Percentiles rank a stretch among this genome's conserved stretches.
Evolutionary conservation across 2,113 vertebrate species (phyloP).

Genomic region (Pedetes capensis): DNA sequence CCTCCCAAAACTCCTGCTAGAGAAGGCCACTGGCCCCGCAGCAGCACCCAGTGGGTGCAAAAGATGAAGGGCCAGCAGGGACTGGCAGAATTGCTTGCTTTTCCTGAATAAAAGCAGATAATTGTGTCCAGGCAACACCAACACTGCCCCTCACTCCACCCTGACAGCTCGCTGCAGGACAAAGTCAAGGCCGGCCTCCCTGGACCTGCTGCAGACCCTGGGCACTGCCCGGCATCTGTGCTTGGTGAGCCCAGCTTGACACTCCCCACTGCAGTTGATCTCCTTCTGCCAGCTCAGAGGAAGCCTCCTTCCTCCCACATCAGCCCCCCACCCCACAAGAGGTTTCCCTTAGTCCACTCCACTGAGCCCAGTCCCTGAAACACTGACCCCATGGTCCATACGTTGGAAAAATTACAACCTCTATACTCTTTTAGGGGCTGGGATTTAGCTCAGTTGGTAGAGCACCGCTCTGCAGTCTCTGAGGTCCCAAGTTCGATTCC

Average conservation of each 20-base stretch:
- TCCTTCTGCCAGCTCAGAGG: neutral
- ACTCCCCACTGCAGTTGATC: fast-evolving
- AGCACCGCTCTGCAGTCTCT: too few relatives aligned
- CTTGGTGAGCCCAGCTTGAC: neutral
- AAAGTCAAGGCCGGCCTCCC: too few relatives aligned
- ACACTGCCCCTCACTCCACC: fast-evolving
- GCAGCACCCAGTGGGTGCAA: neutral
- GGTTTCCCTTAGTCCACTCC: fast-evolving
- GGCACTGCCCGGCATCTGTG: neutral
- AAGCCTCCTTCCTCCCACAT: neutral
- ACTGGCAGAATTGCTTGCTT: neutral
- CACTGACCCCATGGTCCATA: fast-evolving
- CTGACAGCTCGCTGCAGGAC: neutral
- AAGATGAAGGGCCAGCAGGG: neutral
- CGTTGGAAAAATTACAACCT: fast-evolving
- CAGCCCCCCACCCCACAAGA: fast-evolving
- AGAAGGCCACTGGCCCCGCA: neutral
- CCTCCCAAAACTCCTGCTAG: neutral
- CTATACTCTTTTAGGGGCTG: too few relatives aligned
- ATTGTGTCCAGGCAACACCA: fast-evolving
- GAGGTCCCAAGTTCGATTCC: too few relatives aligned
- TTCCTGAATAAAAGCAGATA: neutral
- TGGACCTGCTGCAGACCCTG: too few relatives aligned
- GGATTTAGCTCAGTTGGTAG: too few relatives aligned
- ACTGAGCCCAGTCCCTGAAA: fast-evolving